Percentiles rank a stretch among this genome's conserved stretches.
phyloP scores from a whole-genome alignment of 2,797 vertebrate genomes.

The Enteromius afrohamiltoni region DNA sequence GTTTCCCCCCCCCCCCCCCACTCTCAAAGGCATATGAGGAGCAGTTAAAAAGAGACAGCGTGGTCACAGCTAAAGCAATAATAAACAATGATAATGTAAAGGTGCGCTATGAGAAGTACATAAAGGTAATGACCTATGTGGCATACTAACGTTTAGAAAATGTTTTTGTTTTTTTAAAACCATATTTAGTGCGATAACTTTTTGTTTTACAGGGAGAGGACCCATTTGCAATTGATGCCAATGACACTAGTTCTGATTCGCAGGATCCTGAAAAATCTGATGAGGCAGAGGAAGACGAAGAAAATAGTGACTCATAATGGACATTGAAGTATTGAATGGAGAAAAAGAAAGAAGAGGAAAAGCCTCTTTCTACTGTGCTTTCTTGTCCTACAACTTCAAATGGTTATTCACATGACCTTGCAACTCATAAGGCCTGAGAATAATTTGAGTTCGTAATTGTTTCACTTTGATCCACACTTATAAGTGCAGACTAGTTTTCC shows the following conservation, averaged over 20 bases:
- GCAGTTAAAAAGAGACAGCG: constrained; percentile 86
- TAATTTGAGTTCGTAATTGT: constrained; percentile 4
- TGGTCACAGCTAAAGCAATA: constrained; percentile 86
- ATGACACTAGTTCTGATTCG: constrained; percentile 59
- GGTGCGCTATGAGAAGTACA: constrained; percentile 82
- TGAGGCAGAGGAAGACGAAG: constrained; percentile 29
- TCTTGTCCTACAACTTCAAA: background rate
- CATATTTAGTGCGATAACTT: background rate
- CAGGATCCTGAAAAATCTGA: constrained; percentile 36
- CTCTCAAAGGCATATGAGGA: constrained; percentile 81
- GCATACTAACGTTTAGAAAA: background rate
- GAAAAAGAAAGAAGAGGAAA: background rate
- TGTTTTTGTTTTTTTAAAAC: background rate
- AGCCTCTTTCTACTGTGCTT: background rate
- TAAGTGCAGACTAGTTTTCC: background rate
- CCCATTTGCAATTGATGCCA: constrained; percentile 79
- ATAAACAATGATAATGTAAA: constrained; percentile 87
- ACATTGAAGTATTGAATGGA: background rate
- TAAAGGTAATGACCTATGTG: constrained; percentile 82
- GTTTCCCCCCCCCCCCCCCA: constrained; percentile 19
- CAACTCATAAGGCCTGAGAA: background rate
- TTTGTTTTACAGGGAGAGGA: constrained; percentile 80
- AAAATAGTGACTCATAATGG: constrained; percentile 1
- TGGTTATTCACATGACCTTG: constrained; percentile 8
- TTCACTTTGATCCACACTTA: constrained; percentile 6